These are phyloP conservation scores for Ricordea florida DNA, from an alignment of 92 coral and sea anemone species.

Conservation along the genomic window DNA sequence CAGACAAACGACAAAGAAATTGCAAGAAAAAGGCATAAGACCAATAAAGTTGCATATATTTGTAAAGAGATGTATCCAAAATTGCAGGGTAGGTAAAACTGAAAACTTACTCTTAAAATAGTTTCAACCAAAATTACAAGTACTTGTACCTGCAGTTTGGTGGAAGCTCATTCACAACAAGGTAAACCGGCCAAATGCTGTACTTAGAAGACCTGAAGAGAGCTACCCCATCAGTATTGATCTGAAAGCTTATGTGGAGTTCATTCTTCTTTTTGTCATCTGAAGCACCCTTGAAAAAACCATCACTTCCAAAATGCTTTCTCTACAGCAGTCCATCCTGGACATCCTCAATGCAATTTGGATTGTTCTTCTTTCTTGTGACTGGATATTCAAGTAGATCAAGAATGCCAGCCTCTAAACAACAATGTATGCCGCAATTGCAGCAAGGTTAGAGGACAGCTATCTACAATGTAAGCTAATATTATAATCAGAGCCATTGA, in stretches of 20 bases:
- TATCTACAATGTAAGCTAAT: too few species aligned
- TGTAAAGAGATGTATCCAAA: too few species aligned
- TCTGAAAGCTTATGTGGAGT: constrained; percentile 56
- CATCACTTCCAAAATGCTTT: constrained; percentile 59
- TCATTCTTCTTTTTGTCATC: constrained; percentile 42
- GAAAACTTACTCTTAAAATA: too few species aligned
- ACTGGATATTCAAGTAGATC: constrained; percentile 54
- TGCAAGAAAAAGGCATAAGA: too few species aligned
- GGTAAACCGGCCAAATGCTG: constrained; percentile 72
- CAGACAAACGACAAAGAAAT: too few species aligned
- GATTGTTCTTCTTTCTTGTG: constrained; percentile 36
- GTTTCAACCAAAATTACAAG: too few species aligned
- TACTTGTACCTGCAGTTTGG: constrained; percentile 71
- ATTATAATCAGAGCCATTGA: too few species aligned
- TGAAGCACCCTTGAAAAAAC: constrained; percentile 52
- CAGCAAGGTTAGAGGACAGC: too few species aligned
- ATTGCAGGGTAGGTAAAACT: too few species aligned
- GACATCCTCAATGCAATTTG: constrained; percentile 61
- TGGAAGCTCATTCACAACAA: constrained; percentile 56
- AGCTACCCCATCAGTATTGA: constrained; percentile 72
- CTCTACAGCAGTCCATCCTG: constrained; percentile 66
- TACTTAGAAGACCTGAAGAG: constrained; percentile 60
- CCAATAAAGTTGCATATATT: too few species aligned
- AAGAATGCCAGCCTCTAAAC: constrained; percentile 41
- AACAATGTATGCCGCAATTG: too few species aligned